Evolutionary conservation across 1,140 invertebrate species (phyloP).

Genomic region (Acyrthosiphon pisum): DNA sequence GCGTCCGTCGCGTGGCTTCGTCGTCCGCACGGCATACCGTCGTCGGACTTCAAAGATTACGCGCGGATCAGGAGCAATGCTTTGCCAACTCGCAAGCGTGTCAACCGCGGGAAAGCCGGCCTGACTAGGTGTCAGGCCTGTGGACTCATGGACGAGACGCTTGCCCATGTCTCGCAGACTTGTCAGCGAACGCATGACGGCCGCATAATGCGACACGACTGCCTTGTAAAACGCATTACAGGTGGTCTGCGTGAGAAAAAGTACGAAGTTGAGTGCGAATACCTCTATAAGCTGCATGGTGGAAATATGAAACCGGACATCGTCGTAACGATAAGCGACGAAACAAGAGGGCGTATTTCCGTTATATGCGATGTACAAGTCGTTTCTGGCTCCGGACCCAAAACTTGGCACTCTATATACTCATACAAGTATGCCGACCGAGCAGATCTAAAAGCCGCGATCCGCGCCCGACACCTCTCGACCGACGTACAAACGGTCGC

Average conservation of each 20-base stretch:
- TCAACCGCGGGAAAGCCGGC: neutral
- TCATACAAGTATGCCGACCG: too few relatives aligned
- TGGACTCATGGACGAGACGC: neutral
- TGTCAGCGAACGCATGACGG: neutral
- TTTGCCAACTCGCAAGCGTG: neutral
- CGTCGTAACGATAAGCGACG: neutral
- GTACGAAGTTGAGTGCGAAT: neutral
- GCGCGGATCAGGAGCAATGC: neutral
- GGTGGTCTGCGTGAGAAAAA: neutral
- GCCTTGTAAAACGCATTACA: neutral
- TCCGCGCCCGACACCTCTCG: neutral
- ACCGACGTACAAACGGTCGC: neutral
- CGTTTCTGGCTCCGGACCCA: rapidly evolving
- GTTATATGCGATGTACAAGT: too few relatives aligned
- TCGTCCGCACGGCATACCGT: neutral
- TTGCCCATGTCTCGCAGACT: neutral
- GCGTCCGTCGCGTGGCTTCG: neutral
- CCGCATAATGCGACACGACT: neutral
- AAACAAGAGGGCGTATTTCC: neutral
- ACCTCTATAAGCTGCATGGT: neutral
- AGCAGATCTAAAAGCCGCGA: neutral
- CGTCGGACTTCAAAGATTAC: neutral
- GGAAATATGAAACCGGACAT: neutral
- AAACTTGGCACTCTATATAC: too few relatives aligned
- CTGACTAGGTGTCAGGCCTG: neutral